phyloP scores from a whole-genome alignment of 64 coral and sea anemone species.

The Orbicella faveolata region DNA sequence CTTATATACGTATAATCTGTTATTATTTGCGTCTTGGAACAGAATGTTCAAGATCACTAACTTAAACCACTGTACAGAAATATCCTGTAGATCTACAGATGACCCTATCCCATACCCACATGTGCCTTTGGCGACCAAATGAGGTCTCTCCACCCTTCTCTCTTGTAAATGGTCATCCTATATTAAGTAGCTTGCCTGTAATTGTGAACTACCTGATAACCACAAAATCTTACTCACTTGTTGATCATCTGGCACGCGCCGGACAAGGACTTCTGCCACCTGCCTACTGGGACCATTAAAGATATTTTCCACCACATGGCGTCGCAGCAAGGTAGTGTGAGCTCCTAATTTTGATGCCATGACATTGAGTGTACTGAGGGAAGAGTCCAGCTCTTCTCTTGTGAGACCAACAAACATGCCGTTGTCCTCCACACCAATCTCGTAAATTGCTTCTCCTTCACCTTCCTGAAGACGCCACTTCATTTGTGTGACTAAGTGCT shows the following conservation, averaged over 20 bases:
- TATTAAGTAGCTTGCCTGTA: not conserved
- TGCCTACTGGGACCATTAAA: constrained; percentile 23
- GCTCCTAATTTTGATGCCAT: constrained; percentile 89
- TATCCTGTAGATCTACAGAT: no score
- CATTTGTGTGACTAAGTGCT: constrained; percentile 93
- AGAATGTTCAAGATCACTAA: no score
- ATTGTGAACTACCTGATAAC: no score
- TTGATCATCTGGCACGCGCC: constrained; percentile 95
- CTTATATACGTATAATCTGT: no score
- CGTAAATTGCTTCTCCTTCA: constrained; percentile 98
- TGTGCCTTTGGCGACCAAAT: no score
- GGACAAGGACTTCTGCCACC: constrained; percentile 87
- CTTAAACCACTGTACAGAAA: no score
- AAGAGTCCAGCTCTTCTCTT: constrained; percentile 75
- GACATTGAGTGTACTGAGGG: constrained; percentile 71
- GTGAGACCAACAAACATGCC: constrained; percentile 79
- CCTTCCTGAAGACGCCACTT: constrained; percentile 99
- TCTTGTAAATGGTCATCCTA: no score
- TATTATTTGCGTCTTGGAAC: no score
- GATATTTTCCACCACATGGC: constrained; percentile 46
- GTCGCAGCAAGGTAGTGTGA: constrained; percentile 74
- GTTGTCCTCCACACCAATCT: constrained; percentile 98
- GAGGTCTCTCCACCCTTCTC: no score
- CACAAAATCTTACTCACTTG: constrained; percentile 50
- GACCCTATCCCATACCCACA: no score